Base-by-base conservation (phyloP, 2,888 invertebrate species). In the Dasysyrphus tricinctus region DNA sequence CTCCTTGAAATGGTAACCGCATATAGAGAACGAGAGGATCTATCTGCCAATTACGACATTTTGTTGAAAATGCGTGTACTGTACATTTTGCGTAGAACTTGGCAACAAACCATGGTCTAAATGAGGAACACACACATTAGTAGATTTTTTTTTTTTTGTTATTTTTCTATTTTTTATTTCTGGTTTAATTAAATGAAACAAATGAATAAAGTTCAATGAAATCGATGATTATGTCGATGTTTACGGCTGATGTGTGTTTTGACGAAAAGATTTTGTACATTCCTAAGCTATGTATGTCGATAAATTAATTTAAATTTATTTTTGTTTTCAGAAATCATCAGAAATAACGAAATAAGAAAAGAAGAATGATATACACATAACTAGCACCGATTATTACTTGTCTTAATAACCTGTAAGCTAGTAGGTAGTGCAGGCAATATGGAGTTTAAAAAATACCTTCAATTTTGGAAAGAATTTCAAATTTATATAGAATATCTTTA, bases 11-110 rank as follows among this genome's bases (percentile, higher is more conserved):
- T 7, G 32, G 32, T 34, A 5, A 12, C 5, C 24, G 24, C 4
- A 59, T 34, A 51, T 37, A 72, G 57, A 37, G 37, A 56, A 61
- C 42, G 9, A 19, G 78, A 73, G 78, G 32, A 67, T 67, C 39
- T 49, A 54, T 37, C 76, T 80, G 76, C 80, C 80, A 84, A 84
- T 84, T 84, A 76, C 76, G 72, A 84, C 59, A 84, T 84, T 84
- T 84, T 84, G 75, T 76, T 76, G 47, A 84, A 80, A 84, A 80
- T 80, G 84, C 76, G 84, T 80, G 76, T 84, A 80, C 84, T 80
- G 84, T 80, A 84, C 84, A 84, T 80, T 67, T 84, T 84, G 80
- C 80, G 59, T 80, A 73, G 59, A 80, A 63, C 80, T 84, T 84
- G 84, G 84, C 84, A 80, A 59, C 75, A 54, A 59, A 51, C 65